Evolutionary conservation across 2,888 invertebrate species (phyloP).

Genomic region (Sarcophaga rosellei): DNA sequence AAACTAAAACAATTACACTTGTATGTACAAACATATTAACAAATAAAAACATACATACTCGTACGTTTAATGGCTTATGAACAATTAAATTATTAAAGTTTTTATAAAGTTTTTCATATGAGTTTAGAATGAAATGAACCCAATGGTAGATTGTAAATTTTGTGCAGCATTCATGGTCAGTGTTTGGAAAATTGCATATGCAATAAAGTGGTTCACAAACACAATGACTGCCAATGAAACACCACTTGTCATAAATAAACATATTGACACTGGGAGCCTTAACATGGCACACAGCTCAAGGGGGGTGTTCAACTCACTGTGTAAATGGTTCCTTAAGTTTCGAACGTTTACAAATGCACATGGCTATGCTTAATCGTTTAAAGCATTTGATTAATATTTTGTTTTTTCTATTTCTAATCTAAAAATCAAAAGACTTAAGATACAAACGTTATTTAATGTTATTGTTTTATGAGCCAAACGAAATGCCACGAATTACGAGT

Average conservation of each 20-base stretch:
- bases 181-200: conserved; percentile 14
- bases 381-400: background rate
- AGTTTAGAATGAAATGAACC: background rate
- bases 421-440: conserved; percentile 17
- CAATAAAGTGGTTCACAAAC: background rate
- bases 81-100: background rate
- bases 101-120: background rate
- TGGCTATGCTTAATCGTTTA: background rate
- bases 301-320: conserved; percentile 25
- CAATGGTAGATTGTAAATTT: background rate
- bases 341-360: too few relatives aligned
- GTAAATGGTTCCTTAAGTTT: background rate
- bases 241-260: conserved; percentile 48
- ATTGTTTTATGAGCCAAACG: background rate
- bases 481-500: background rate
- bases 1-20: background rate
- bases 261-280: conserved; percentile 26
- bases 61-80: background rate
- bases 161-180: conserved; percentile 44
- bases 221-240: background rate
- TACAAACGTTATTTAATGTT: background rate
- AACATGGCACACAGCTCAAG: conserved; percentile 47
- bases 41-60: background rate
- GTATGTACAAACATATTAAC: too few relatives aligned
- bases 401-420: background rate